Evolutionary conservation across 1,140 invertebrate species (phyloP), one percentile per base, ranked within the genome.

Genomic region (Sinonovacula constricta): DNA sequence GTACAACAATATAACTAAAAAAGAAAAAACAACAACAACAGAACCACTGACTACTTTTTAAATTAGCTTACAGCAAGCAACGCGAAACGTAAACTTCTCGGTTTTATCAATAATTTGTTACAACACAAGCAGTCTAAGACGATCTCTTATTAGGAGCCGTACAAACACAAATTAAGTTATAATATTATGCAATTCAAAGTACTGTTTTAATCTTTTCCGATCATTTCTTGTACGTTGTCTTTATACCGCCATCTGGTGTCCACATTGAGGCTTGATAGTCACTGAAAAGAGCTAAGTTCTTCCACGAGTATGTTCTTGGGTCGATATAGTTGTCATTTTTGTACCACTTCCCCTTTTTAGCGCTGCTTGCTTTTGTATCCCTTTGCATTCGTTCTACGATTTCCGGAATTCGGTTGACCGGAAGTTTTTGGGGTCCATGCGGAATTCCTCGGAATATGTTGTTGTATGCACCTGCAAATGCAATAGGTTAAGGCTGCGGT

Each of bases 241-340:
- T 78, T 18, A 78, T 78, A 0, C 45, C 66, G 1, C 75, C 75
- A 34, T 34, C 36, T 4, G 59, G 18, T 7, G 75, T 78, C 75
- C 75, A 78, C 75, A 78, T 78, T 3, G 68, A 66, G 1, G 75
- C 75, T 33, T 78, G 75, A 22, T 78, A 78, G 57, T 78, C 75
- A 10, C 33, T 62, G 39, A 69, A 78, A 39, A 78, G 49, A 31
- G 75, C 56, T 5, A 78, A 34, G 28, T 78, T 78, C 31, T 78
- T 78, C 75, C 75, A 78, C 0, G 75, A 78, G 51, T 78, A 78
- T 12, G 67, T 60, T 15, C 31, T 68, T 4, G 65, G 65, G 33
- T 78, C 75, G 5, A 78, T 60, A 22, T 78, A 78, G 53, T 34
- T 53, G n/a, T 78, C 75, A 31, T 57, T 60, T 45, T 69, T 78